Evolutionary conservation across 2,113 vertebrate genomes (phyloP).

Genomic region (Solea solea): DNA sequence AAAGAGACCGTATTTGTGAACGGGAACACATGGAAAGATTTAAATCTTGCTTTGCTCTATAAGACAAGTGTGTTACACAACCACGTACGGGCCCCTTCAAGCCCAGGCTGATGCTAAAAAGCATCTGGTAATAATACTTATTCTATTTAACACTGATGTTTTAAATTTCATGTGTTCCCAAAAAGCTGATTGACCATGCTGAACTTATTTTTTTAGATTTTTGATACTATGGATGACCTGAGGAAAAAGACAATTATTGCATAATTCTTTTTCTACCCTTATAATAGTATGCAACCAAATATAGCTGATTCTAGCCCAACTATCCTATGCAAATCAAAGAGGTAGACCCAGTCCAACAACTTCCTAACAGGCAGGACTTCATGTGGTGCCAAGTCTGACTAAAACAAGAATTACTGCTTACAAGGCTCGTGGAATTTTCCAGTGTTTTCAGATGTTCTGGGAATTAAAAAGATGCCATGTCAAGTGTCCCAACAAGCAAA

Average conservation of each 20-base stretch:
- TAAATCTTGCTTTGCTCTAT: slow-evolving; percentile 7
- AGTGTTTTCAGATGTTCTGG: slow-evolving; percentile 55
- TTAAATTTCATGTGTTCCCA: too few species aligned
- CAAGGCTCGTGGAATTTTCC: slow-evolving; percentile 57
- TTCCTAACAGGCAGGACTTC: slow-evolving; percentile 47
- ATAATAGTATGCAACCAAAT: not conserved
- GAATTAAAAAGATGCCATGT: slow-evolving; percentile 61
- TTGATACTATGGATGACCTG: not conserved
- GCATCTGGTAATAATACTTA: not conserved
- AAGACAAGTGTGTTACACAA: slow-evolving; percentile 17
- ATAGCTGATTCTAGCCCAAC: not conserved
- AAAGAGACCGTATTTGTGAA: slow-evolving; percentile 7
- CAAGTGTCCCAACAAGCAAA: slow-evolving; percentile 35
- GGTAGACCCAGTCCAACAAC: slow-evolving; percentile 17
- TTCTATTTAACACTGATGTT: not conserved
- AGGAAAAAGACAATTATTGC: not conserved
- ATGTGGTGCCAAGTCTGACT: slow-evolving; percentile 46
- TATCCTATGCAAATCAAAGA: slow-evolving; percentile 19
- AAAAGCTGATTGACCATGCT: not conserved
- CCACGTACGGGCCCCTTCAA: not conserved
- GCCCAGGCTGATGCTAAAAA: slow-evolving; percentile 2
- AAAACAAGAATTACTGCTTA: slow-evolving; percentile 28
- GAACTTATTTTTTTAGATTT: not conserved
- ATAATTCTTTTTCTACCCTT: not conserved
- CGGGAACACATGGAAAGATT: slow-evolving; percentile 7